A percentile compares a stretch with the other conserved stretches of the same genome.
Conservation (phyloP, 2,113 vertebrate species). For the Gorsachius goisagi region DNA sequence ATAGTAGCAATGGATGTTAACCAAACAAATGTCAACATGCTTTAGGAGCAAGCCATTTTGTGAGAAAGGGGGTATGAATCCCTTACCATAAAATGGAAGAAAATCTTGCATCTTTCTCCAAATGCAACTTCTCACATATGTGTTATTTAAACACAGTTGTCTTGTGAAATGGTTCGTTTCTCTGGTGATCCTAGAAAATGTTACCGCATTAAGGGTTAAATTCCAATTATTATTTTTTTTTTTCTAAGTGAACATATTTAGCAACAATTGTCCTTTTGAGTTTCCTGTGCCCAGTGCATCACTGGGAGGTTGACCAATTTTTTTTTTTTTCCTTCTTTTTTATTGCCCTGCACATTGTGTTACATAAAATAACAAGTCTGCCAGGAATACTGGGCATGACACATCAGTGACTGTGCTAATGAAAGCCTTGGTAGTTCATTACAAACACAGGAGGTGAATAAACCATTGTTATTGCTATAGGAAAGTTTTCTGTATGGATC, state of each 20-base stretch:
- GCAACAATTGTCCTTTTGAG: conserved; percentile 52
- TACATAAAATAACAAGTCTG: conserved; percentile 39
- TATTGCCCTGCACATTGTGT: not conserved
- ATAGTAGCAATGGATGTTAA: not conserved
- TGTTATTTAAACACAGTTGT: not conserved
- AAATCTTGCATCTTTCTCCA: not conserved
- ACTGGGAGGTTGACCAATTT: not conserved
- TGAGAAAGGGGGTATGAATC: not conserved
- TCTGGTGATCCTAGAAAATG: not conserved
- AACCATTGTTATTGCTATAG: conserved; percentile 6
- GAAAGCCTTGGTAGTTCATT: conserved; percentile 4
- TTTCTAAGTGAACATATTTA: conserved; percentile 6
- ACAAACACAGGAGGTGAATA: conserved; percentile 49
- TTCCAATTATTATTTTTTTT: not conserved
- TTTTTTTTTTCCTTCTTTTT: not conserved
- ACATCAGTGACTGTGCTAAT: conserved; percentile 40
- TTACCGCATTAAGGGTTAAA: not conserved
- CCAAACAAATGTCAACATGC: not conserved
- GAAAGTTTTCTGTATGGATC: not conserved
- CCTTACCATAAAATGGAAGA: not conserved
- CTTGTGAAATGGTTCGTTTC: not conserved
- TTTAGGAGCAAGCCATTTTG: not conserved
- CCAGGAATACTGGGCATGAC: conserved; percentile 45
- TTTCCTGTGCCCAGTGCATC: conserved; percentile 56
- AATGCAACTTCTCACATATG: not conserved